These are phyloP conservation scores for Notamacropus eugenii DNA, from an alignment of 2,797 vertebrate genomes.

Conservation along the genomic window DNA sequence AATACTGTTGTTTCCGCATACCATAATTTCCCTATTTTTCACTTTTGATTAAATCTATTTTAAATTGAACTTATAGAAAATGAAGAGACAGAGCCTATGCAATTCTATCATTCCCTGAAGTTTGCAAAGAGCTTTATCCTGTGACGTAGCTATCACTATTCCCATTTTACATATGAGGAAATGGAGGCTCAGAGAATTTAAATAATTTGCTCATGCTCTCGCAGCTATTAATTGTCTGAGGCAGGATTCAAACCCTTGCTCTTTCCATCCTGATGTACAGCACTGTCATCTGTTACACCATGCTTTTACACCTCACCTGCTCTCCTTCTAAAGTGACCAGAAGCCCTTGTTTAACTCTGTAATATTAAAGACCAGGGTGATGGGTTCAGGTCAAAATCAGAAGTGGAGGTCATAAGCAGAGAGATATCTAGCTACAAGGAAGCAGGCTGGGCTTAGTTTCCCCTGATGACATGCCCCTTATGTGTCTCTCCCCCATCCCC, in stretches of 20 bases:
- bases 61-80: neutral
- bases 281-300: neutral
- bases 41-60: too few species aligned
- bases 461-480: neutral
- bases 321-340: neutral
- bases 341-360: neutral
- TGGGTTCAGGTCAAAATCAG: neutral
- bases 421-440: neutral
- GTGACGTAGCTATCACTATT: neutral
- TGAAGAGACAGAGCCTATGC: neutral
- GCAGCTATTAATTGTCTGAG: neutral
- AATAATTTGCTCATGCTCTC: neutral
- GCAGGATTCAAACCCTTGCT: neutral
- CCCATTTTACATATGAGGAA: neutral
- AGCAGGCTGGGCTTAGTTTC: neutral
- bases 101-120: neutral
- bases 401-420: neutral
- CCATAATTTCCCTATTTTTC: too few species aligned
- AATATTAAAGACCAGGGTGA: neutral
- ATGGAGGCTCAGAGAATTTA: neutral
- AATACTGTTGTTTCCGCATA: too few species aligned
- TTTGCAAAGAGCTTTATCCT: neutral
- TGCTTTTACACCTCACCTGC: neutral
- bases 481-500: neutral
- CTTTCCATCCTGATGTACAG: neutral